Evolutionary conservation across 2,797 vertebrate species (phyloP).

Genomic region (Pachyuromys duprasi): DNA sequence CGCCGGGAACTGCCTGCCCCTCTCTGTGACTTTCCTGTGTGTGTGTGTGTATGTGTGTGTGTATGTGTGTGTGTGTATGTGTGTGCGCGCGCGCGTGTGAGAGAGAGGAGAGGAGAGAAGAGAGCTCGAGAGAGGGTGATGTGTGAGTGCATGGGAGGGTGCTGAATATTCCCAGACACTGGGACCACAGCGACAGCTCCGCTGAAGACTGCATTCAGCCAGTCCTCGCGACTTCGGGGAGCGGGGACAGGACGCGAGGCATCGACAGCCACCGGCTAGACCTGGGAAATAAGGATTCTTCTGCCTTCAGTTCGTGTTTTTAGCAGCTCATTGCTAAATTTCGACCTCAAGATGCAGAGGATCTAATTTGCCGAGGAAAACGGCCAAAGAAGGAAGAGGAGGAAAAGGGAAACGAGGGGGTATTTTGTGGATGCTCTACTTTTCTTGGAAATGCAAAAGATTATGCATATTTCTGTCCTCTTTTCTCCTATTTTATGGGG

Average conservation of each 20-base stretch:
- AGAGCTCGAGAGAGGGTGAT: constrained; percentile 76
- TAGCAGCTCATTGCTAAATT: constrained; percentile 67
- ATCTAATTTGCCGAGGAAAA: constrained; percentile 88
- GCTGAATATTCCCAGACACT: constrained; percentile 88
- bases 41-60: constrained; percentile 29
- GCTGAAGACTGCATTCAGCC: constrained; percentile 83
- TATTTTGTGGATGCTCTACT: constrained; percentile 92
- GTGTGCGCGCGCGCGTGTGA: constrained; percentile 51
- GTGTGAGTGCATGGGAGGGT: constrained; percentile 86
- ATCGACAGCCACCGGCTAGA: constrained; percentile 68
- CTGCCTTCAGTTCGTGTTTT: constrained; percentile 63
- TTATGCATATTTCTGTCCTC: constrained; percentile 94
- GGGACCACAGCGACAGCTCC: constrained; percentile 83
- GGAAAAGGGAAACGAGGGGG: constrained; percentile 79
- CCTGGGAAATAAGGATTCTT: constrained; percentile 66
- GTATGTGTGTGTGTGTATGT: background rate
- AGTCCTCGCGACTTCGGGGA: constrained; percentile 77
- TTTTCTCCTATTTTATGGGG: constrained; percentile 95
- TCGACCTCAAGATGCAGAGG: constrained; percentile 89
- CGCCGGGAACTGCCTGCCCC: constrained; percentile 69
- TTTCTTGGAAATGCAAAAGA: constrained; percentile 97
- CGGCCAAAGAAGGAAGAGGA: constrained; percentile 74
- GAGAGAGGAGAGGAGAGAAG: constrained; percentile 60
- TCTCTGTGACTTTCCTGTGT: constrained; percentile 69
- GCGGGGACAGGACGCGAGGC: constrained; percentile 77